phyloP scores from a whole-genome alignment of 92 coral and sea anemone species.

The Epizoanthus rinbou region DNA sequence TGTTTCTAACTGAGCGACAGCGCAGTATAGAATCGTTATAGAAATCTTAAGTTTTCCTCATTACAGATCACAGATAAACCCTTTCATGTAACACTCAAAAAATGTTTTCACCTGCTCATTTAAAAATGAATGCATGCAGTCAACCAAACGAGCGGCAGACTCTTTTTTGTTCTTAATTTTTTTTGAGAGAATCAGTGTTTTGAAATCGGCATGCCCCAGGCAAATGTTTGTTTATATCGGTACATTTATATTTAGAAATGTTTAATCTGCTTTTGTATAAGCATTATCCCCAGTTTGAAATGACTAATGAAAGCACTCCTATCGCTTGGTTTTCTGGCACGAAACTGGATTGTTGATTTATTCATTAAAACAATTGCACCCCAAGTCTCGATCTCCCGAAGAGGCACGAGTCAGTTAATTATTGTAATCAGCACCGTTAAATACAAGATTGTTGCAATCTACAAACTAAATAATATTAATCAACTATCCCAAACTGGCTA shows the following conservation, averaged over 20 bases:
- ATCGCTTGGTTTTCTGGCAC: neutral
- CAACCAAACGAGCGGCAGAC: no score
- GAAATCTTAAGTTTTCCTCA: no score
- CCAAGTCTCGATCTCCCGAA: no score
- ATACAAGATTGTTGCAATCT: slow-evolving; percentile 1
- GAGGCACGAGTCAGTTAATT: neutral
- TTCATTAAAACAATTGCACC: neutral
- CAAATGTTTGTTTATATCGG: neutral
- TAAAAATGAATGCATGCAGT: no score
- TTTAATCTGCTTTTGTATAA: neutral
- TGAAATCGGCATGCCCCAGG: neutral
- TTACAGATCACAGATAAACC: no score
- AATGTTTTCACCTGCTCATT: no score
- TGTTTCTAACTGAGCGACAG: no score
- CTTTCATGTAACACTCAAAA: no score
- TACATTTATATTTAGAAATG: neutral
- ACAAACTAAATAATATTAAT: neutral
- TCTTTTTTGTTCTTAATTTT: no score
- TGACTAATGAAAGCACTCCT: neutral
- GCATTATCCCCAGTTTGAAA: neutral
- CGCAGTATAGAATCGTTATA: no score
- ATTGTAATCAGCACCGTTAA: neutral
- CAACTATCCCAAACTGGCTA: neutral
- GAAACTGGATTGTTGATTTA: neutral
- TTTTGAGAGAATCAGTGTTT: neutral